Base-by-base conservation (phyloP, 2,113 vertebrate genomes). In the Eleginops maclovinus region DNA sequence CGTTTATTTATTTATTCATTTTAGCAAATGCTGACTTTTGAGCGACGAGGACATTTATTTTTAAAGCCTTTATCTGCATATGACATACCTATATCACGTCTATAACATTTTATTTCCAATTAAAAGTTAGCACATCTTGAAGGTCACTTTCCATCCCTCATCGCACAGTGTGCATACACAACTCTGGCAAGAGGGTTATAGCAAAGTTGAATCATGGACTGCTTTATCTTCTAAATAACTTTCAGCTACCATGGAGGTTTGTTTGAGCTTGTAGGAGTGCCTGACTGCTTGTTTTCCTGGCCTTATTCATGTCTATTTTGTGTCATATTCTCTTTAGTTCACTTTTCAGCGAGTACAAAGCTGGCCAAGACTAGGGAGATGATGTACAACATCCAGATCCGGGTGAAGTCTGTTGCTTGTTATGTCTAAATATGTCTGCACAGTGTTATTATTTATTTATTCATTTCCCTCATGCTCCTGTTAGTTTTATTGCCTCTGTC, bases 401-500 rank as follows among this genome's bases (percentile, higher is more conserved):
- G 31, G 12, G 22, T 19, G 4, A 55, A 50, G 28, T 66, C 9
- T 7, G 12, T 43, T 9, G 9, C 16, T 73, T 40, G 67, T 41
- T 28, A 24, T 21, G 17, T 13, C 68, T 28, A 47, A 51, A 66
- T 13, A 54, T 10, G 26, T 65, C 54, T 12, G 10, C 41, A 31
- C 31, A 47, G 19, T 46, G 19, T n/a, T 44, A 21, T 72, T 50
- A 46, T 46, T 63, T 28, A 49, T 44, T 49, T 13, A 77, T 60
- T n/a, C 21, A 56, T 55, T 26, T 13, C 41, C 41, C 9, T 62
- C 46, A 5, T 4, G 26, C 47, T 54, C 41, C 24, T 49, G 9
- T 43, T 26, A 19, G 47, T 59, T 75, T 60, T 55, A 70, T 19
- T 41, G 36, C 60, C 36, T 14, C 26, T 50, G 49, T 62, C 43